Percentiles rank a stretch among this genome's conserved stretches.
phyloP scores from a whole-genome alignment of 2,113 vertebrate species.

The Muntiacus reevesi region DNA sequence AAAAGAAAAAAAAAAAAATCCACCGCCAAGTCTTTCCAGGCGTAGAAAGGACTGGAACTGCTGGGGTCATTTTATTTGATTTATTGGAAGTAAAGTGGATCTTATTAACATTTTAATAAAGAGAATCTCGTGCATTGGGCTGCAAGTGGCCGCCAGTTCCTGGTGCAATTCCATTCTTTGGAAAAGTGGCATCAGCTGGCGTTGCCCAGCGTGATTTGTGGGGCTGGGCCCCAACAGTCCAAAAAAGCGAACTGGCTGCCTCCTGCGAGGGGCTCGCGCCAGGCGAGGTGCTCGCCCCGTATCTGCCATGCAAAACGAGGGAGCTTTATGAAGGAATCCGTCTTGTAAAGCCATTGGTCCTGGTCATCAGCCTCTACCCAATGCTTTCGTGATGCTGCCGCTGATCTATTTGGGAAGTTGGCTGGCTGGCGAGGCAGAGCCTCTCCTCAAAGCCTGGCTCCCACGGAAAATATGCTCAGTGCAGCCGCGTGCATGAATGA shows the following conservation, averaged over 20 bases:
- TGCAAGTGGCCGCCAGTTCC: constrained; percentile 63
- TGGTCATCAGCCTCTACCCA: constrained; percentile 93
- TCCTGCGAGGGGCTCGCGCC: constrained; percentile 70
- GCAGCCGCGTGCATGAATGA: constrained; percentile 90
- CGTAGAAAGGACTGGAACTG: constrained; percentile 56
- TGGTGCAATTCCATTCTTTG: constrained; percentile 62
- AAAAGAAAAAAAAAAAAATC: not conserved
- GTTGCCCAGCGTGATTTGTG: constrained; percentile 75
- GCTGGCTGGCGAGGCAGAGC: constrained; percentile 91
- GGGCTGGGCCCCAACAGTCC: constrained; percentile 72
- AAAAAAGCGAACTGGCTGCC: constrained; percentile 69
- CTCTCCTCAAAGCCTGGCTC: constrained; percentile 90
- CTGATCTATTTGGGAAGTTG: constrained; percentile 98
- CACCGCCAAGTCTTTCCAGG: not conserved
- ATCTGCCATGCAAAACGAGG: constrained; percentile 83
- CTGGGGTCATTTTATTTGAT: constrained; percentile 67
- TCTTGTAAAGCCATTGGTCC: constrained; percentile 97
- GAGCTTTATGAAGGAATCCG: constrained; percentile 87
- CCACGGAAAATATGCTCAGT: constrained; percentile 99
- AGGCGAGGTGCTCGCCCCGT: constrained; percentile 73
- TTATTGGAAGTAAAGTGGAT: constrained; percentile 80
- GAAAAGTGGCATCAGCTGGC: constrained; percentile 59
- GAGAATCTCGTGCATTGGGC: constrained; percentile 63
- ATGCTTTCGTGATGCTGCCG: constrained; percentile 94
- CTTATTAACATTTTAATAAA: constrained; percentile 84